Evolutionary conservation across 2,797 vertebrate genomes (phyloP).

Genomic region (Clarias fuscus): DNA sequence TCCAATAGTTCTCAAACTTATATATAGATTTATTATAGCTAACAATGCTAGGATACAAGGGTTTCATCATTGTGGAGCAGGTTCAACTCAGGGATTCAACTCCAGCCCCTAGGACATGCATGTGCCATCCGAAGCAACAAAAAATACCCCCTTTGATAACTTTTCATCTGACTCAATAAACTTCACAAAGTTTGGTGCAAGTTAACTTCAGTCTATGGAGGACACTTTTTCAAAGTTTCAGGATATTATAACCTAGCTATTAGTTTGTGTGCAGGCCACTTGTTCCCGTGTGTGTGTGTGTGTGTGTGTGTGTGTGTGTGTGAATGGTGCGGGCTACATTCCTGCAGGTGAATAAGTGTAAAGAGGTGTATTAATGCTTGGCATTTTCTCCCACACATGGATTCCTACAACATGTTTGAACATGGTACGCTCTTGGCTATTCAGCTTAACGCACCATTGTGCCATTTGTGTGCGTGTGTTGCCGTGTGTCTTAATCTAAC

Average conservation of each 20-base stretch:
- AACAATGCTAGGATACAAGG: too few relatives aligned
- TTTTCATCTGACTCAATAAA: too few relatives aligned
- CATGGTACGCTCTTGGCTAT: neutral
- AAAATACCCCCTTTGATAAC: too few relatives aligned
- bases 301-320: constrained; percentile 14
- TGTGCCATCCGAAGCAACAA: too few relatives aligned
- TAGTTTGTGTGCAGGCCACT: neutral
- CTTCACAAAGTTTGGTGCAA: too few relatives aligned
- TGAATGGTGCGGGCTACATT: neutral
- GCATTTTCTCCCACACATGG: constrained; percentile 11
- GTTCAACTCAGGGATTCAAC: too few relatives aligned
- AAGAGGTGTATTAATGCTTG: constrained; percentile 5
- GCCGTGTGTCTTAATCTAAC: constrained; percentile 5
- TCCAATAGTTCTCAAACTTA: too few relatives aligned
- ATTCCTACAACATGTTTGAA: constrained; percentile 40
- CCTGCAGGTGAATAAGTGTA: constrained; percentile 24
- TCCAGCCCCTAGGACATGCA: too few relatives aligned
- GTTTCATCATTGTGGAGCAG: too few relatives aligned
- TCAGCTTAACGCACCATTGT: neutral
- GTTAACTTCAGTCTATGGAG: too few relatives aligned
- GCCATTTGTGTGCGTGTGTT: neutral
- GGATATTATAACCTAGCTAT: neutral
- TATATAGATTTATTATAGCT: too few relatives aligned
- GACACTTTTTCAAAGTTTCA: too few relatives aligned
- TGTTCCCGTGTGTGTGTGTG: constrained; percentile 7